Percentiles rank a stretch among this genome's conserved stretches.
phyloP scores from a whole-genome alignment of 2,113 vertebrate species.

The Carassius gibelio region DNA sequence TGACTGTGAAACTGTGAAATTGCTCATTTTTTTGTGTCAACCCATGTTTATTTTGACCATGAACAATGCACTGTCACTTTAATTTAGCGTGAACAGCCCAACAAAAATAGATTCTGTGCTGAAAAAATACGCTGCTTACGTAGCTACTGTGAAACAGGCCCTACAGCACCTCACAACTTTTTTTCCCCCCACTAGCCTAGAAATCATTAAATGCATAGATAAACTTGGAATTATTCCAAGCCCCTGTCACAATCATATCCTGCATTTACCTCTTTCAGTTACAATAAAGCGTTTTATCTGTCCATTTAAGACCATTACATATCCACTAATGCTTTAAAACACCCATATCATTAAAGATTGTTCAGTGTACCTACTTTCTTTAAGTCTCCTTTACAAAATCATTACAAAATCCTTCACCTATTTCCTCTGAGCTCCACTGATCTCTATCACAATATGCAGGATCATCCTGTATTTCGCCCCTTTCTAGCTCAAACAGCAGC shows the following conservation, averaged over 20 bases:
- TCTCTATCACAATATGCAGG: slow-evolving; percentile 13
- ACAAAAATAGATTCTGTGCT: background rate
- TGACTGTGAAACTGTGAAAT: background rate
- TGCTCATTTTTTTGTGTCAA: background rate
- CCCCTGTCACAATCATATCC: background rate
- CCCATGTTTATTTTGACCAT: background rate
- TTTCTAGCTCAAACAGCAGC: background rate
- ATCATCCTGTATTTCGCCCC: background rate
- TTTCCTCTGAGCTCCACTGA: slow-evolving; percentile 12
- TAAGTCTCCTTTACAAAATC: background rate
- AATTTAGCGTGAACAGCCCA: background rate
- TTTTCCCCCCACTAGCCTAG: background rate
- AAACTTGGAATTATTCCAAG: background rate
- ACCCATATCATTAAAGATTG: background rate
- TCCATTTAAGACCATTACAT: background rate
- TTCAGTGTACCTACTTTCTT: background rate
- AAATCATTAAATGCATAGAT: background rate
- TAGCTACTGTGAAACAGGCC: background rate
- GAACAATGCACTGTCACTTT: background rate
- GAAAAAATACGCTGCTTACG: background rate
- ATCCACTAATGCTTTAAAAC: background rate
- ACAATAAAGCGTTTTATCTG: background rate
- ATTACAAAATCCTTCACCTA: background rate
- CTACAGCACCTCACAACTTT: background rate
- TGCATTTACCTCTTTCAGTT: background rate